phyloP scores from a whole-genome alignment of 2,888 invertebrate species.

The Clusia tigrina region DNA sequence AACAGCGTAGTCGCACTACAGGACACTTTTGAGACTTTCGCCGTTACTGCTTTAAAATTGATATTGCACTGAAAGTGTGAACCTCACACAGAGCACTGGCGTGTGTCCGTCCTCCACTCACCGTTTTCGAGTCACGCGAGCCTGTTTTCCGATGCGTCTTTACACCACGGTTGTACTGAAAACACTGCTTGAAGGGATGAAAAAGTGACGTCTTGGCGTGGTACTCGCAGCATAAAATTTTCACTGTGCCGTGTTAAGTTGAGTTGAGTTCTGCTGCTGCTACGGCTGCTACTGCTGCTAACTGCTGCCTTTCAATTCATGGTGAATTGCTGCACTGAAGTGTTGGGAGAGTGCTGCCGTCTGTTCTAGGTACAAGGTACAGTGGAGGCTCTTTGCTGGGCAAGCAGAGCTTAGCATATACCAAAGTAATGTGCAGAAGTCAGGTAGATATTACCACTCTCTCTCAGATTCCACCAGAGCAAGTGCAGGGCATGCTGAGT shows the following conservation, averaged over 20 bases:
- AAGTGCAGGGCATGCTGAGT: no score
- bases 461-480: no score
- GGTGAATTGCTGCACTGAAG: background rate
- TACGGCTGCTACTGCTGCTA: background rate
- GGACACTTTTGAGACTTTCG: background rate
- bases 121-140: background rate
- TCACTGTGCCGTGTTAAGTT: background rate
- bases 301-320: background rate
- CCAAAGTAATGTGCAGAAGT: no score
- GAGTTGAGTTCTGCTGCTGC: background rate
- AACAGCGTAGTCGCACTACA: background rate
- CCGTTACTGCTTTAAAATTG: background rate
- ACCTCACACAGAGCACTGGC: background rate
- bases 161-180: slow-evolving; percentile 59
- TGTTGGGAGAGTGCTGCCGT: background rate
- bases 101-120: background rate
- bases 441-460: no score
- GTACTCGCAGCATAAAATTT: background rate
- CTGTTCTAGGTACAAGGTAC: no score
- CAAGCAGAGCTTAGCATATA: no score
- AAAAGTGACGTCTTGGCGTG: background rate
- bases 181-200: slow-evolving; percentile 45
- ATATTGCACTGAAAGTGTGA: no score
- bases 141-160: slow-evolving; percentile 43
- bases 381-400: no score